A percentile compares a stretch with the other conserved stretches of the same genome.
These are phyloP conservation scores for Psophia crepitans DNA, from an alignment of 2,113 vertebrate genomes.

Conservation along the genomic window DNA sequence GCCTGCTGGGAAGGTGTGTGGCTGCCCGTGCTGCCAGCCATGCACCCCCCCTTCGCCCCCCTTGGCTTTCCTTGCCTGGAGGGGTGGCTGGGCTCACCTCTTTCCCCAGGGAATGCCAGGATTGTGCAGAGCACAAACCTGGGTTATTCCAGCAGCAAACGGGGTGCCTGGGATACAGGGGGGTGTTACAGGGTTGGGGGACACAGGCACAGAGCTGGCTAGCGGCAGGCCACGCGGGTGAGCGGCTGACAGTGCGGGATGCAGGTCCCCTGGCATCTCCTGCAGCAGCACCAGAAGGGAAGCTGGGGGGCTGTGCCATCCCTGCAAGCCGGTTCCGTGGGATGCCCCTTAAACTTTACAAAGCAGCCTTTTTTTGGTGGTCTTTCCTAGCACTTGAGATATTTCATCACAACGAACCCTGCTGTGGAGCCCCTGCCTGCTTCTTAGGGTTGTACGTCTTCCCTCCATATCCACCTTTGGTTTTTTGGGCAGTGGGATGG, in stretches of 20 bases:
- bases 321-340: not conserved
- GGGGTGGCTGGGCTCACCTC: not conserved
- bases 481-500: not conserved
- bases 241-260: fast-evolving
- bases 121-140: not conserved
- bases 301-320: not conserved
- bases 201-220: fast-evolving
- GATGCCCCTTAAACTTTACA: not conserved
- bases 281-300: not conserved
- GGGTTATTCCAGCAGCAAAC: not conserved
- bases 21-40: not conserved
- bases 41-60: not conserved
- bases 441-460: not conserved
- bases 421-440: not conserved
- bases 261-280: not conserved
- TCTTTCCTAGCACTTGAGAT: not conserved
- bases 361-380: fast-evolving
- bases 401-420: not conserved
- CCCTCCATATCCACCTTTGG: fast-evolving
- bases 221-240: fast-evolving
- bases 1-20: not conserved
- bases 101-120: not conserved
- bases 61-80: not conserved
- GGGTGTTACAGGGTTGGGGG: not conserved
- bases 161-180: not conserved